Evolutionary conservation across 2,888 invertebrate species (phyloP), one percentile per base, ranked within the genome.

Genomic region (Baronia brevicornis): DNA sequence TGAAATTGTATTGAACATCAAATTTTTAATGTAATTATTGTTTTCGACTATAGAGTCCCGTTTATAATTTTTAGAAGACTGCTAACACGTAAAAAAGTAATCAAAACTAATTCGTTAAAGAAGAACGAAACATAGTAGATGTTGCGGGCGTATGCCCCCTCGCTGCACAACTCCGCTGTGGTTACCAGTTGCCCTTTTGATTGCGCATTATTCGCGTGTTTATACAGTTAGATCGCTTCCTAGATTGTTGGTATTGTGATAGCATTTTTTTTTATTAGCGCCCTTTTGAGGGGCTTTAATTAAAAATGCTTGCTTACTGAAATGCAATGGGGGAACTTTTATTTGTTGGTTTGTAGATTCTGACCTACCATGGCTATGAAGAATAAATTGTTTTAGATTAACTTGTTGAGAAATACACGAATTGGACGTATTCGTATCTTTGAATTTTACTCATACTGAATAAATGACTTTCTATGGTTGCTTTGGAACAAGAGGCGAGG

Each of bases 231-330:
- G 80, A 82, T 80, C 77, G 75, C 66, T 77, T 77, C 66, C 73
- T 79, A 79, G 79, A 80, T 84, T 80, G 80, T 74, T 75, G 68
- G 77, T 78, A 78, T 82, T 80, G 82, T 82, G 69, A 71, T 72
- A 65, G 54, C 55, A 56, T 69, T 77, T 78, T 79, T n/a, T n/a
- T n/a, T 77, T 74, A 70, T 61, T 60, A 50, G 62, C 60, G 63
- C 57, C 60, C 59, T 73, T 72, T 61, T 61, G 65, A 68, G 78
- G 70, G 63, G 57, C 60, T 75, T 79, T 79, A 82, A 82, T 82
- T 80, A 80, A 80, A 80, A 79, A 73, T 68, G 65, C 62, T 75
- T 68, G 70, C 64, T 60, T 62, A 64, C 48, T 53, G 47, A 54
- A 54, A 55, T 50, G 51, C 54, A 60, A 59, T 55, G 47, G 52